phyloP scores from a whole-genome alignment of 2,797 vertebrate genomes.

The Enteromius afrohamiltoni region DNA sequence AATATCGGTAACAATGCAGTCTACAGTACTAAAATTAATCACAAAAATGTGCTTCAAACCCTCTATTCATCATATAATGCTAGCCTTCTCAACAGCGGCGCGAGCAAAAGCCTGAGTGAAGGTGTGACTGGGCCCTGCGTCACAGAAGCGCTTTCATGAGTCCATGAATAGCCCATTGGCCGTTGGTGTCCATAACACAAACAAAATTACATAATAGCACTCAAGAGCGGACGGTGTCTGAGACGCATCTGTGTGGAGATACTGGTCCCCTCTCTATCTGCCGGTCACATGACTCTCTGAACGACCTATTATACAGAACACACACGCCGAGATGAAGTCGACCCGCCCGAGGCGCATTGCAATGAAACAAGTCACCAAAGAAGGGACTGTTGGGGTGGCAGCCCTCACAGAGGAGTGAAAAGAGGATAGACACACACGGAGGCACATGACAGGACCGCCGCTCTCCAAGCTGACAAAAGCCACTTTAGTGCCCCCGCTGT shows the following conservation, averaged over 20 bases:
- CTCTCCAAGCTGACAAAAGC: slow-evolving; percentile 24
- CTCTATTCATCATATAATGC: slow-evolving; percentile 3
- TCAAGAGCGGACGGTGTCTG: slow-evolving; percentile 7
- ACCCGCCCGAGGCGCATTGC: not conserved
- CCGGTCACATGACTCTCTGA: slow-evolving; percentile 42
- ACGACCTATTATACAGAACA: slow-evolving; percentile 31
- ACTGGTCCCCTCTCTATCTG: slow-evolving; percentile 42
- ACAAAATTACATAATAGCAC: slow-evolving; percentile 27
- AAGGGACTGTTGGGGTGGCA: slow-evolving; percentile 29
- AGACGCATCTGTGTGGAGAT: slow-evolving; percentile 36
- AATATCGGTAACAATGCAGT: not conserved
- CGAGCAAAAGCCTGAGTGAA: not conserved
- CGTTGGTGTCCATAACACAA: slow-evolving; percentile 32
- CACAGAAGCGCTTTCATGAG: slow-evolving; percentile 42
- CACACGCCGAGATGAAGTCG: slow-evolving; percentile 21
- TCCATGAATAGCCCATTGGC: slow-evolving; percentile 36
- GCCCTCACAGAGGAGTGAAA: not conserved
- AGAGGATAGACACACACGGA: slow-evolving; percentile 13
- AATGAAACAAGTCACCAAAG: slow-evolving; percentile 43
- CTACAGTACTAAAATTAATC: not conserved
- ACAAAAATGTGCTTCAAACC: not conserved
- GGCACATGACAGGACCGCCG: slow-evolving; percentile 16
- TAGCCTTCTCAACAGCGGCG: not conserved
- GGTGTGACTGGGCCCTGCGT: slow-evolving; percentile 11
- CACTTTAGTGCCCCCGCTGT: slow-evolving; percentile 44